Evolutionary conservation across 2,797 vertebrate genomes (phyloP).

Genomic region (Anguilla obscura): DNA sequence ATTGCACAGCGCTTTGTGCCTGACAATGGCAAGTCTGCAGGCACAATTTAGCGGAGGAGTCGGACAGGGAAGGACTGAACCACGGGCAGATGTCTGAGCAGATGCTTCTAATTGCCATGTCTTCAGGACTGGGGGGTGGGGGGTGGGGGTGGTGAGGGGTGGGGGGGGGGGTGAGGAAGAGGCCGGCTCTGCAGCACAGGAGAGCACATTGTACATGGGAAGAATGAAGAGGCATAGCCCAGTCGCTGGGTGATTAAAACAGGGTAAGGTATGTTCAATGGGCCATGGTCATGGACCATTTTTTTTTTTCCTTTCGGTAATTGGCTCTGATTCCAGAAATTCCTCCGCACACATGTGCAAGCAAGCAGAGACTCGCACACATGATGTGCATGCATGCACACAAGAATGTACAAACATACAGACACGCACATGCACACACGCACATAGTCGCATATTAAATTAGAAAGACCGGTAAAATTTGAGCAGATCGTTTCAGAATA

Average conservation of each 20-base stretch:
- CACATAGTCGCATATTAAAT: not conserved
- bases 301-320: not conserved
- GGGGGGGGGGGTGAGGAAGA: not conserved
- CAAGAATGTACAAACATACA: not conserved
- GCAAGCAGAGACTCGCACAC: not conserved
- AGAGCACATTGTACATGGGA: not conserved
- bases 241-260: conserved; percentile 8
- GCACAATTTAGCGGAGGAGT: not conserved
- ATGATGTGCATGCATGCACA: not conserved
- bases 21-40: not conserved
- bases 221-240: not conserved
- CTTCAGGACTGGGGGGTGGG: not conserved
- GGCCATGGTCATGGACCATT: not conserved
- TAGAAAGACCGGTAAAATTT: not conserved
- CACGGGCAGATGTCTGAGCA: conserved; percentile 37
- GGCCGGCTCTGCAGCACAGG: not conserved
- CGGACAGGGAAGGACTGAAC: not conserved
- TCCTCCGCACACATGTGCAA: not conserved
- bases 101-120: conserved; percentile 34
- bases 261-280: conserved; percentile 3
- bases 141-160: not conserved
- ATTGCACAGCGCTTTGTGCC: not conserved
- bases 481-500: not conserved
- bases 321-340: conserved; percentile 5
- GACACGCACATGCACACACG: not conserved